Base-by-base conservation (phyloP, 2,888 invertebrate genomes). In the Plebejus argus region DNA sequence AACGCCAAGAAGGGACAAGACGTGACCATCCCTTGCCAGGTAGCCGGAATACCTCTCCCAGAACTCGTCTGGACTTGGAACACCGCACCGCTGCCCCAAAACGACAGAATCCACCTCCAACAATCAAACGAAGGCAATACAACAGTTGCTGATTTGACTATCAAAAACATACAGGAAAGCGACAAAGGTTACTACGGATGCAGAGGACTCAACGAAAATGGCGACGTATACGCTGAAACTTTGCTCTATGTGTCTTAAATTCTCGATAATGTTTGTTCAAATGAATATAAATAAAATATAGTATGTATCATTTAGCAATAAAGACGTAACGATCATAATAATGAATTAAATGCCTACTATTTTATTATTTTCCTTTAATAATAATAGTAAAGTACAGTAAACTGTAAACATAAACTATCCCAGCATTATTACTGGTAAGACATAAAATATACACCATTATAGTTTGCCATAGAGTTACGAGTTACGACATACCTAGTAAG, bases 121-220 rank as follows among this genome's bases (percentile, higher is more conserved):
- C 39, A 78, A 0, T 23, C 78, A 0, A 39, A 75, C 0, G 66
- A 78, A 23, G 81, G 79, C 15, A 82, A 82, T 33, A 61, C 78
- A 4, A 82, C 81, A 28, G 82, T 84, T 15, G 85, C 85, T 0
- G 86, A 87, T 0, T 81, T 92, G 49, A 84, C 82, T n/a, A 86
- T 92, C 8, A 86, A 84, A 70, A 86, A 86, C 7, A 86, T 86
- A 0, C 85, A 87, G 78, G 86, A 87, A 39, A 77, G 78, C 1
- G 88, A 91, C 78, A 83, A 82, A 1, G 93, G 93, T 0, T 92
- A 91, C 76, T 93, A 92, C 75, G 93, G 90, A 1, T 93, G 93
- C 80, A 82, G 79, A 28, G 90, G 87, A 1, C 80, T 81, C 1
- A 92, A 90, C 28, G 83, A 85, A 5, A 78, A 87, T 49, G 92